phyloP scores from a whole-genome alignment of 2,888 invertebrate species.

The Aphidius colemani region DNA sequence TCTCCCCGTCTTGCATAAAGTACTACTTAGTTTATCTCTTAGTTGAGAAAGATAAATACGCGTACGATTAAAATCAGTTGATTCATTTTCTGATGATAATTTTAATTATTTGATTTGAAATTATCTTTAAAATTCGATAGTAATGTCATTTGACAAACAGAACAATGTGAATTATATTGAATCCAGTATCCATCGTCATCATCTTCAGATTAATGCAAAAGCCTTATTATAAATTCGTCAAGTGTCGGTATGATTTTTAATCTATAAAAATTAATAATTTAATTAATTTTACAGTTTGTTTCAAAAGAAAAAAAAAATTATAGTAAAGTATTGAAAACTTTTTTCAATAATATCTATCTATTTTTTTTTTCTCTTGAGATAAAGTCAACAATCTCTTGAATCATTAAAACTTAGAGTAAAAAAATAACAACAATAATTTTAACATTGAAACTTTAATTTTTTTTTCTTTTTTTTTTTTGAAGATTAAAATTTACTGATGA shows the following conservation, averaged over 20 bases:
- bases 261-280: constrained; percentile 30
- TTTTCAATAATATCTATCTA: not conserved
- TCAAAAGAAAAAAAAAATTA: constrained; percentile 1
- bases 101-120: constrained; percentile 43
- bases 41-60: constrained; percentile 54
- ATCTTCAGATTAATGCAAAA: constrained; percentile 42
- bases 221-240: constrained; percentile 53
- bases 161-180: constrained; percentile 53
- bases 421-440: not conserved
- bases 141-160: constrained; percentile 49
- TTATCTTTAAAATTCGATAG: constrained; percentile 39
- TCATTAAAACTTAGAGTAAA: no score
- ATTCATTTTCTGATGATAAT: constrained; percentile 36
- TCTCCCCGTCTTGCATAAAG: no score
- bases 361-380: not conserved
- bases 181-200: constrained; percentile 56
- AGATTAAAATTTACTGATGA: not conserved
- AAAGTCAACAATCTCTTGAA: no score
- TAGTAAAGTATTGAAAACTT: constrained; percentile 10
- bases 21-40: no score
- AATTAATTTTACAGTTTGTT: not conserved
- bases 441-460: not conserved
- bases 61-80: constrained; percentile 45
- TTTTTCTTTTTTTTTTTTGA: not conserved
- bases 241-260: constrained; percentile 54